Evolutionary conservation across 2,113 vertebrate species (phyloP).

Genomic region (Seriola rivoliana): DNA sequence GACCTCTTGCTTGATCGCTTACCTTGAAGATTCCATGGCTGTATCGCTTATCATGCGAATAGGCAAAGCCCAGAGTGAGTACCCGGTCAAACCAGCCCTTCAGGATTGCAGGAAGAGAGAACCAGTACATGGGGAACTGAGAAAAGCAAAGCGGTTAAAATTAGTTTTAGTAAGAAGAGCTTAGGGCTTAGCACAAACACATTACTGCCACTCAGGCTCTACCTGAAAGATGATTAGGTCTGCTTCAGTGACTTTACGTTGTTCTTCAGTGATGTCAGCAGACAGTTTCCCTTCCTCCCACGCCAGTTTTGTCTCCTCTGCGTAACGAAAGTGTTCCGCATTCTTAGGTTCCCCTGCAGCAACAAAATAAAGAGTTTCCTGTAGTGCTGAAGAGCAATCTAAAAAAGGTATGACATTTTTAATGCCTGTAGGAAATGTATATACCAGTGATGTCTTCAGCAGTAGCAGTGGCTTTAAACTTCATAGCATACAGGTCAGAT

Average conservation of each 20-base stretch:
- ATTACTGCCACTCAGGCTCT: neutral
- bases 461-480: conserved; percentile 84
- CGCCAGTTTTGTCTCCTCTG: conserved; percentile 73
- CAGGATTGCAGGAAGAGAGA: conserved; percentile 86
- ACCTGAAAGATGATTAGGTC: conserved; percentile 90
- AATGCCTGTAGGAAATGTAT: neutral
- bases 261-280: conserved; percentile 83
- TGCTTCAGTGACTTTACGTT: conserved; percentile 83
- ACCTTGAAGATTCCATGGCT: conserved; percentile 86
- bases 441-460: conserved; percentile 83
- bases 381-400: neutral
- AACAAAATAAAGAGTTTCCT: neutral
- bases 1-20: neutral
- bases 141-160: neutral
- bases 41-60: conserved; percentile 74
- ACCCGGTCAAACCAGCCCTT: conserved; percentile 89
- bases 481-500: conserved; percentile 88
- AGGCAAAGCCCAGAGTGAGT: conserved; percentile 83
- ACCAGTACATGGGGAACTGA: conserved; percentile 90
- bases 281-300: conserved; percentile 83
- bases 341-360: conserved; percentile 78
- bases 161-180: neutral
- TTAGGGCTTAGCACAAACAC: neutral
- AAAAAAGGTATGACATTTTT: neutral
- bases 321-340: conserved; percentile 80